Conservation (phyloP, 2,113 vertebrate genomes). For the Oostethus manadensis region DNA sequence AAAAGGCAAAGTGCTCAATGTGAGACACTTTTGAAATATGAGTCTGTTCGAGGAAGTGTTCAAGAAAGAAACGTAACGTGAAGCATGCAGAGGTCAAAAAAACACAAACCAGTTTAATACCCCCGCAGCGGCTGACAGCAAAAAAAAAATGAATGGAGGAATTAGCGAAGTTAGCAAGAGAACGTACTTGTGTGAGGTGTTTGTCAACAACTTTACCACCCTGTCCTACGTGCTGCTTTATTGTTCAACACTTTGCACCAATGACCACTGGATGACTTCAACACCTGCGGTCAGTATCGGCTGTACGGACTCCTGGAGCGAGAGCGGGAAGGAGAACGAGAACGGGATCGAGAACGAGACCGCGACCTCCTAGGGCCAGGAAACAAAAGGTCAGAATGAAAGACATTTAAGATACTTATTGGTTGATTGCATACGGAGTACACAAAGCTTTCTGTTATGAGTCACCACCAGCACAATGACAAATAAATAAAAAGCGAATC, state of each 20-base stretch:
- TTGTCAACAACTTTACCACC: not conserved
- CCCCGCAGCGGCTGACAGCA: conserved; percentile 4
- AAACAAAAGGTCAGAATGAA: not conserved
- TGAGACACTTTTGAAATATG: conserved; percentile 2
- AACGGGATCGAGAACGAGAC: not conserved
- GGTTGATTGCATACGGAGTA: no score
- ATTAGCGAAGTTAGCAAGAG: conserved; percentile 6
- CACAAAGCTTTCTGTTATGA: not conserved
- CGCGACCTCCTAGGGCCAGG: not conserved
- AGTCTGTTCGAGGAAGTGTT: not conserved
- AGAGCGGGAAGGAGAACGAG: conserved; percentile 47
- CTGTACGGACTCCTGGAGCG: conserved; percentile 70
- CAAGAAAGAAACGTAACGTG: conserved; percentile 5
- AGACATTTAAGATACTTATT: not conserved
- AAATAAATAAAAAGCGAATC: not conserved
- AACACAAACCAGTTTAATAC: conserved; percentile 17
- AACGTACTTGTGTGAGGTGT: conserved; percentile 9
- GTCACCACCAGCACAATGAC: not conserved
- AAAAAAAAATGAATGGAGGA: conserved; percentile 10
- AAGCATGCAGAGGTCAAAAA: conserved; percentile 35
- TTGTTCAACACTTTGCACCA: not conserved
- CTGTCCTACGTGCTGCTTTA: not conserved
- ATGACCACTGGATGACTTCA: not conserved
- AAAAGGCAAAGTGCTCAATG: conserved; percentile 21
- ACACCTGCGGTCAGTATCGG: conserved; percentile 51